These are phyloP conservation scores for Xestobium rufovillosum DNA, from an alignment of 2,888 invertebrate genomes.

Conservation along the genomic window DNA sequence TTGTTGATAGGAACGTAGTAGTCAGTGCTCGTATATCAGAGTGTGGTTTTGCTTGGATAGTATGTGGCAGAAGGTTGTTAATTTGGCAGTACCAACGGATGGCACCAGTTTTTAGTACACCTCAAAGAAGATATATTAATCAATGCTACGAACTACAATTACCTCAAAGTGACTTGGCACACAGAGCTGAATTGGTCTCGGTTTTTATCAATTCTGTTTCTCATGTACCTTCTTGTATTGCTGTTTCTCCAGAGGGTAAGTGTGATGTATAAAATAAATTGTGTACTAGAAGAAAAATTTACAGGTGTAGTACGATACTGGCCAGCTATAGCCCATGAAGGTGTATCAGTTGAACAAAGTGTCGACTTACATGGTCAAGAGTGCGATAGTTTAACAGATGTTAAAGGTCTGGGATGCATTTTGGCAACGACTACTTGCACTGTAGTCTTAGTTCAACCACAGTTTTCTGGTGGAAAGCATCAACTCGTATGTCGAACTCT, in stretches of 20 bases:
- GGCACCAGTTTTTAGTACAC: conserved; percentile 36
- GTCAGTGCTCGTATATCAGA: conserved; percentile 47
- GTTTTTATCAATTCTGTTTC: conserved; percentile 57
- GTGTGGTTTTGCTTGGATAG: conserved; percentile 54
- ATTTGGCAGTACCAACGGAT: conserved; percentile 67
- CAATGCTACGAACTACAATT: conserved; percentile 80
- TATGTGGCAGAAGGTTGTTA: conserved; percentile 74
- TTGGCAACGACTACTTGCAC: conserved; percentile 89
- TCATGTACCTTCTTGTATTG: conserved; percentile 72
- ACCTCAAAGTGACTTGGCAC: conserved; percentile 87
- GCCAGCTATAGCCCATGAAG: conserved; percentile 84
- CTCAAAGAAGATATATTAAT: conserved; percentile 44
- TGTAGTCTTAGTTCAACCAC: conserved; percentile 63
- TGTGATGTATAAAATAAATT: conserved; percentile 1
- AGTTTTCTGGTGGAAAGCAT: conserved; percentile 58
- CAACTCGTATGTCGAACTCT: conserved; percentile 60
- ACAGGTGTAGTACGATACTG: conserved; percentile 80
- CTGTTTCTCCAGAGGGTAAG: conserved; percentile 88
- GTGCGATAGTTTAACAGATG: conserved; percentile 65
- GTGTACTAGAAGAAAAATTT: conserved; percentile 6
- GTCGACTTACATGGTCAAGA: conserved; percentile 85
- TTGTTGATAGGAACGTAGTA: conserved; percentile 55
- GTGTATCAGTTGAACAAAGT: conserved; percentile 73
- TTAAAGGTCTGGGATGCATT: conserved; percentile 68
- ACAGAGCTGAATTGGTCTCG: conserved; percentile 76